Conservation (phyloP, 2,888 invertebrate genomes). For the Hipparchia sbordonii region DNA sequence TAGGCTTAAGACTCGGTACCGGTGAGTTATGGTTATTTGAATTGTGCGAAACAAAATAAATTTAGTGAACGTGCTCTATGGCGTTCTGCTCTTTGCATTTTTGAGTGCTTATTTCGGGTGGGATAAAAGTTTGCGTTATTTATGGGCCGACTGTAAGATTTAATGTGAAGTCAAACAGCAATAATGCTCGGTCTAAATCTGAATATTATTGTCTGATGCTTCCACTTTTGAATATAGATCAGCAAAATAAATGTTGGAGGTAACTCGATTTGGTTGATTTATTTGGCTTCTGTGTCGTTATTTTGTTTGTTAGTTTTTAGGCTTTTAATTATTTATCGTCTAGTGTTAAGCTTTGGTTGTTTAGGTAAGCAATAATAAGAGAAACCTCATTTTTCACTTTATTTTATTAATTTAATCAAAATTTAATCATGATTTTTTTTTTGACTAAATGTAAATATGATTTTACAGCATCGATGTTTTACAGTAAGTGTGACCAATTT, state of each 20-base stretch:
- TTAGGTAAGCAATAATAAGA: too few relatives aligned
- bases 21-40: constrained; percentile 83
- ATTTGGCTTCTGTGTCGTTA: constrained; percentile 1
- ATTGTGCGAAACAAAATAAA: constrained; percentile 83
- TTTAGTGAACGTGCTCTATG: constrained; percentile 82
- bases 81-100: constrained; percentile 83
- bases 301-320: background rate
- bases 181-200: constrained; percentile 75
- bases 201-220: constrained; percentile 58
- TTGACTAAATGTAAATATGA: too few relatives aligned
- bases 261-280: constrained; percentile 28
- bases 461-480: too few relatives aligned
- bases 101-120: constrained; percentile 82
- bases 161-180: constrained; percentile 82
- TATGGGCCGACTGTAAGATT: constrained; percentile 78
- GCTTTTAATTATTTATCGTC: background rate
- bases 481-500: too few relatives aligned
- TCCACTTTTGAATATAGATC: constrained; percentile 27
- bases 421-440: too few relatives aligned
- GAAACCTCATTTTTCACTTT: too few relatives aligned
- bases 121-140: constrained; percentile 83
- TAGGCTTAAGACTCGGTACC: constrained; percentile 73
- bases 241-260: constrained; percentile 26
- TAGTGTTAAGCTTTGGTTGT: background rate
- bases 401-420: too few relatives aligned